Evolutionary conservation across 2,888 invertebrate species (phyloP).

Genomic region (Caenorhabditis afra): DNA sequence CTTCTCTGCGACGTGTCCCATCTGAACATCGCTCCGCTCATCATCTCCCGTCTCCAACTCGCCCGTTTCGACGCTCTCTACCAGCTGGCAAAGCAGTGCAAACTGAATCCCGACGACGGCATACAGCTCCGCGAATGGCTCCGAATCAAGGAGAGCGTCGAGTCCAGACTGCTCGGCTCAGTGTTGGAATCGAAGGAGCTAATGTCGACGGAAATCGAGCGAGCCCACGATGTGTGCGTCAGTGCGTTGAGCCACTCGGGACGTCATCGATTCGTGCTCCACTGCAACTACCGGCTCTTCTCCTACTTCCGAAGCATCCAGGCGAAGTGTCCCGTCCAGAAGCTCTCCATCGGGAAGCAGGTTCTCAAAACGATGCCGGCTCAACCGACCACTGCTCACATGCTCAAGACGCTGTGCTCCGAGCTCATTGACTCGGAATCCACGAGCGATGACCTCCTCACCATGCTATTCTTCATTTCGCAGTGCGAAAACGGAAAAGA

Average conservation of each 20-base stretch:
- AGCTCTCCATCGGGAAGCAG: constrained; percentile 25
- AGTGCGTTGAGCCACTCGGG: constrained; percentile 35
- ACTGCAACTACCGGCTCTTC: constrained; percentile 41
- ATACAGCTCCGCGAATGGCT: constrained; percentile 30
- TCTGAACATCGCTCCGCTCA: constrained; percentile 42
- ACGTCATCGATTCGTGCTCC: constrained; percentile 25
- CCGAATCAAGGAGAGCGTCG: constrained; percentile 29
- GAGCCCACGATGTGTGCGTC: constrained; percentile 47
- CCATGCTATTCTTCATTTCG: constrained; percentile 38
- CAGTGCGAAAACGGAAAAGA: constrained; percentile 38
- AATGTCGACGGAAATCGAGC: constrained; percentile 46
- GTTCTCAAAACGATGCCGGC: constrained; percentile 36
- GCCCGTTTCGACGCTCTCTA: constrained; percentile 42
- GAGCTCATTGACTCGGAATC: constrained; percentile 32
- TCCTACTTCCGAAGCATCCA: constrained; percentile 36
- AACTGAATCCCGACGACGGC: constrained; percentile 47
- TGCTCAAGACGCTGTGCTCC: constrained; percentile 47
- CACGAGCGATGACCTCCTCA: constrained; percentile 16
- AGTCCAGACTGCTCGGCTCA: constrained; percentile 11
- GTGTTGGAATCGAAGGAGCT: constrained; percentile 31
- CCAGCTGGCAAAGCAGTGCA: constrained; percentile 39
- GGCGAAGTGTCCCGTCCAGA: constrained; percentile 28
- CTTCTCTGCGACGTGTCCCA: constrained; percentile 53
- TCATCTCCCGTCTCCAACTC: constrained; percentile 42
- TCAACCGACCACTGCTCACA: constrained; percentile 32